Evolutionary conservation across 2,888 invertebrate genomes (phyloP), one percentile per base, ranked within the genome.

Genomic region (Tiliacea citrago): DNA sequence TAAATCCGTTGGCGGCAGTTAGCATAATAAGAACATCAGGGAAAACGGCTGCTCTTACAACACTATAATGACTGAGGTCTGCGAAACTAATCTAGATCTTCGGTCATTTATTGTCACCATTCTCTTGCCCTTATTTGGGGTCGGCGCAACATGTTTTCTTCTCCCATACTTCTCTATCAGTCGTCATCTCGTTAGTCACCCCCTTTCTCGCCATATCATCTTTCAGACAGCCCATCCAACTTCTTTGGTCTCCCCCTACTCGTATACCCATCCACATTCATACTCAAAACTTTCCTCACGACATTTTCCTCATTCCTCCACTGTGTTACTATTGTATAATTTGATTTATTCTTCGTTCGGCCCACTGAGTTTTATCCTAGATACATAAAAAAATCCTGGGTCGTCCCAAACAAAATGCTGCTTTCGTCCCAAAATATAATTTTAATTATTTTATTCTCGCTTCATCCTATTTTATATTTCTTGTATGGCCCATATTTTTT

Each of bases 1-100:
- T 75, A 75, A 74, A 78, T 71, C 69, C 79, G 88, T 86, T 85
- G 84, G 85, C 79, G 86, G 81, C 63, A 74, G 74, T 87, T 86
- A 73, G 83, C 84, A 88, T 87, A 88, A 88, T 78, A 83, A 81
- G 67, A 71, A 65, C 74, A 86, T 86, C 81, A 84, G 66, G 70
- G 77, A 80, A 79, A 72, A 83, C 78, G 69, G 45, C 72, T 42
- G 53, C 72, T 65, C 63, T 39, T 73, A 81, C 67, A 69, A 73
- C 55, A 55, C 51, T 65, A 71, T 66, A 67, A 66, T 51, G 57
- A 82, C 62, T 73, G 24, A 60, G 57, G n/a, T 81, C 61, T 65
- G 42, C 57, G 49, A 47, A 55, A 70, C 39, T 71, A n/a, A 75
- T 75, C 68, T 68, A 75, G 68, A 68, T 68, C 60, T 65, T 72